These are phyloP conservation scores for Seriola rivoliana DNA, from an alignment of 2,113 vertebrate species.

Conservation along the genomic window DNA sequence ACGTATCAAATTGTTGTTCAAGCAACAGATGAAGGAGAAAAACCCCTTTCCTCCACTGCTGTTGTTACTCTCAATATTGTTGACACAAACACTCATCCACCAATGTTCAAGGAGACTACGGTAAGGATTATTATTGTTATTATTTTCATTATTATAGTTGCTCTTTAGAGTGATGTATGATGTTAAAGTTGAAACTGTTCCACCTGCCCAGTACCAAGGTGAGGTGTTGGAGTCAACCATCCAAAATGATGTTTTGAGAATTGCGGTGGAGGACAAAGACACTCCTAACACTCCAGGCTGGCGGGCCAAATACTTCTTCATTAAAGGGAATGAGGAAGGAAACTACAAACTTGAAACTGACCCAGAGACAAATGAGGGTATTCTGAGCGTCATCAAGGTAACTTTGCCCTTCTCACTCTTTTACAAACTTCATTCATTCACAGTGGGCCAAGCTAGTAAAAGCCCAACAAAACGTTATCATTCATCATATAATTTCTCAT, in stretches of 20 bases:
- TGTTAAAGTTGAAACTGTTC: slow-evolving; percentile 18
- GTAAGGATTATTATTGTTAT: slow-evolving; percentile 17
- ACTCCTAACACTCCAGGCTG: slow-evolving; percentile 80
- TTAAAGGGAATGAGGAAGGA: slow-evolving; percentile 79
- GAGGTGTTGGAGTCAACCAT: slow-evolving; percentile 60
- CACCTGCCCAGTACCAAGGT: slow-evolving; percentile 65
- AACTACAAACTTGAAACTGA: slow-evolving; percentile 85
- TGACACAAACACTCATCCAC: slow-evolving; percentile 83
- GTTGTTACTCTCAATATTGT: slow-evolving; percentile 71
- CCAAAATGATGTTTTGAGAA: slow-evolving; percentile 60
- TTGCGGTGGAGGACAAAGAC: slow-evolving; percentile 85
- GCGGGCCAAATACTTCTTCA: slow-evolving; percentile 81
- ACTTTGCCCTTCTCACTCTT: neutral
- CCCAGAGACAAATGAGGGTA: slow-evolving; percentile 85
- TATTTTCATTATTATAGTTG: neutral
- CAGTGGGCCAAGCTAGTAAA: neutral
- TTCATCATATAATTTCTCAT: neutral
- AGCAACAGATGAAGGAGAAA: slow-evolving; percentile 79
- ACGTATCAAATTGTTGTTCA: slow-evolving; percentile 72
- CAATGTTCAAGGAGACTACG: slow-evolving; percentile 70
- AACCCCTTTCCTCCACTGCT: slow-evolving; percentile 73
- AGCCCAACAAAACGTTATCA: neutral
- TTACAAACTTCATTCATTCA: neutral
- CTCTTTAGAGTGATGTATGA: neutral
- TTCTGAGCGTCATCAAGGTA: slow-evolving; percentile 88